These are phyloP conservation scores for Scaptomyza flava DNA, from an alignment of 2,888 invertebrate species.

Conservation along the genomic window DNA sequence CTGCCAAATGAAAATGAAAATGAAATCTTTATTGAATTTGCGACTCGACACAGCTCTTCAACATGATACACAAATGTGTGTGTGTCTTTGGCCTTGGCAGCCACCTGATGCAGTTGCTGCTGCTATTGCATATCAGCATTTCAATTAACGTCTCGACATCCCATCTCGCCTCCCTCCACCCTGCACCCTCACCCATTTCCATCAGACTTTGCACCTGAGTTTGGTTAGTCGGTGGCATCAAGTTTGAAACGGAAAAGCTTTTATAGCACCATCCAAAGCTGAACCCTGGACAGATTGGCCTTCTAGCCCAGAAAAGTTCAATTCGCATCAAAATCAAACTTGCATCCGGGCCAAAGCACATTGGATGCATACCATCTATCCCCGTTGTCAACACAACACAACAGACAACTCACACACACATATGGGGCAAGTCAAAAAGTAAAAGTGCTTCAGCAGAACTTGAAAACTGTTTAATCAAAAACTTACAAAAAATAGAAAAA, in stretches of 20 bases:
- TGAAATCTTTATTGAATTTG: conserved; percentile 5
- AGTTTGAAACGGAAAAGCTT: too few relatives aligned
- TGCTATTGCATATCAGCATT: conserved; percentile 29
- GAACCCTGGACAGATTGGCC: conserved; percentile 16
- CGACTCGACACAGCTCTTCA: background rate
- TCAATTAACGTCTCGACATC: conserved; percentile 38
- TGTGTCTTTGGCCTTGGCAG: conserved; percentile 19
- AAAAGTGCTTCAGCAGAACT: background rate
- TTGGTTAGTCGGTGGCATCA: too few relatives aligned
- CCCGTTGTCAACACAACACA: background rate
- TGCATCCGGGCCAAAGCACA: background rate
- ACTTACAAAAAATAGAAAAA: too few relatives aligned
- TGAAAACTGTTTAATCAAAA: too few relatives aligned
- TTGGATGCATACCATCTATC: too few relatives aligned
- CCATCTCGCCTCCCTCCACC: too few relatives aligned
- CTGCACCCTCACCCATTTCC: too few relatives aligned
- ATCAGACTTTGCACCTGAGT: too few relatives aligned
- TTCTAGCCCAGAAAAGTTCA: conserved; percentile 5
- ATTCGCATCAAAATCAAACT: conserved; percentile 13
- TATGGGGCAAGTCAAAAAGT: too few relatives aligned
- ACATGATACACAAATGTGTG: background rate
- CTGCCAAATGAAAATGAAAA: conserved; percentile 17
- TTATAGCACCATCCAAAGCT: conserved; percentile 1
- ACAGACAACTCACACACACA: background rate
- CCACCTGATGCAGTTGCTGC: conserved; percentile 12